Conservation (phyloP, 2,888 invertebrate genomes). For the Clunio marinus region DNA sequence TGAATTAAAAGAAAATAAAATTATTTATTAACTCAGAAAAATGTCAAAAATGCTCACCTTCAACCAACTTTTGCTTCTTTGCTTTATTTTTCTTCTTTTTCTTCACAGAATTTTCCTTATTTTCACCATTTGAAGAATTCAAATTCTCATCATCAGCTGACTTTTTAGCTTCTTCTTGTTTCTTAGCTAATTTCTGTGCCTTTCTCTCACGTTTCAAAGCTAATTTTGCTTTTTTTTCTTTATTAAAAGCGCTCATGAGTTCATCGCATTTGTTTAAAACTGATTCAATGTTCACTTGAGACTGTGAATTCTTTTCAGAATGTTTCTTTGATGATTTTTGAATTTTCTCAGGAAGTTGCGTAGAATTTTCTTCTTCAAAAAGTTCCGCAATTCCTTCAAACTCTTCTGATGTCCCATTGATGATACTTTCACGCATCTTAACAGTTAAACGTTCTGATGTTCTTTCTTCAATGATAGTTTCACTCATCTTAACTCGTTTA, state of each 20-base stretch:
- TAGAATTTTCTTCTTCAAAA: background rate
- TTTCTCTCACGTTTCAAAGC: slow-evolving; percentile 2
- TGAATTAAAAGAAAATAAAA: no score
- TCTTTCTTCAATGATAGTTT: no score
- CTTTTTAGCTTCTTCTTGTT: background rate
- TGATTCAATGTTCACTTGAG: background rate
- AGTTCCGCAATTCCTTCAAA: background rate
- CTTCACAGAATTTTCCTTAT: slow-evolving; percentile 24
- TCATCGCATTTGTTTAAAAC: background rate
- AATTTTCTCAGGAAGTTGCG: background rate
- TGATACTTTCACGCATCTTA: no score
- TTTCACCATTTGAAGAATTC: background rate
- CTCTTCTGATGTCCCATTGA: no score
- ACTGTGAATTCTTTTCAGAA: background rate
- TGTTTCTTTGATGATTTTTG: background rate
- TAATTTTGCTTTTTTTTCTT: background rate
- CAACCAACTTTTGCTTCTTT: slow-evolving; percentile 9
- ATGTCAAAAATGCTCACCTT: slow-evolving; percentile 8
- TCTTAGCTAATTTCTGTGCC: slow-evolving; percentile 16
- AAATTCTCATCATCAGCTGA: background rate
- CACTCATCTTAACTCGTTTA: no score
- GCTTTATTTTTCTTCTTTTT: slow-evolving; percentile 6
- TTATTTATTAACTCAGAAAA: no score
- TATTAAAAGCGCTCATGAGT: background rate
- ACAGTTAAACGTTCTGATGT: no score